phyloP scores from a whole-genome alignment of 2,797 vertebrate genomes.

The Denticeps clupeoides region DNA sequence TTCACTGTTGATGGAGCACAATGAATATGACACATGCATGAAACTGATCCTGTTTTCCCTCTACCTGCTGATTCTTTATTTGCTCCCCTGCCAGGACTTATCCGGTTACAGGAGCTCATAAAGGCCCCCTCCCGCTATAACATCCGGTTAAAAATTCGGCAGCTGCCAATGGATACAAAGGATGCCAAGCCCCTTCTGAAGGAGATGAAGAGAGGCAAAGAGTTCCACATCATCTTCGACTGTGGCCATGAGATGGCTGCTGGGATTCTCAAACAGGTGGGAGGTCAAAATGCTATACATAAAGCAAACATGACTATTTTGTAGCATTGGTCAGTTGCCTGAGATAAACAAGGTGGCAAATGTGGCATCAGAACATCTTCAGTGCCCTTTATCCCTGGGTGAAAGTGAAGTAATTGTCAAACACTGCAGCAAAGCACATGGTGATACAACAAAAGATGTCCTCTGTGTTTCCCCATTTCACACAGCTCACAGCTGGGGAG shows the following conservation, averaged over 20 bases:
- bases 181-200: conserved; percentile 93
- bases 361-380: no score
- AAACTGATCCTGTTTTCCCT: no score
- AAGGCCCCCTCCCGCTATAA: conserved; percentile 97
- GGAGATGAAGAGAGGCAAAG: conserved; percentile 95
- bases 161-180: conserved; percentile 84
- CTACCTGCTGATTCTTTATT: not conserved
- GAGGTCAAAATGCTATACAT: conserved; percentile 7
- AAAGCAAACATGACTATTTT: not conserved
- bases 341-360: not conserved
- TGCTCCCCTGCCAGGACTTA: conserved; percentile 63
- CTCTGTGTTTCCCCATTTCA: no score
- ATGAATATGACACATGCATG: no score
- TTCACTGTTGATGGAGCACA: no score
- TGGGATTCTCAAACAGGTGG: conserved; percentile 92
- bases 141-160: conserved; percentile 91
- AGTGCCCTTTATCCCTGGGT: no score
- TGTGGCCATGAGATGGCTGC: conserved; percentile 96
- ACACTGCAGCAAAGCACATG: no score
- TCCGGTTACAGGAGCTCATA: conserved; percentile 94
- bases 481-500: no score
- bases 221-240: conserved; percentile 96
- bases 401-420: no score
- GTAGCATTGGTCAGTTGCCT: no score
- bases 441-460: no score